A percentile compares a stretch with the other conserved stretches of the same genome.
These are phyloP conservation scores for Solenopsis fugax DNA, from an alignment of 1,140 invertebrate species.

Conservation along the genomic window DNA sequence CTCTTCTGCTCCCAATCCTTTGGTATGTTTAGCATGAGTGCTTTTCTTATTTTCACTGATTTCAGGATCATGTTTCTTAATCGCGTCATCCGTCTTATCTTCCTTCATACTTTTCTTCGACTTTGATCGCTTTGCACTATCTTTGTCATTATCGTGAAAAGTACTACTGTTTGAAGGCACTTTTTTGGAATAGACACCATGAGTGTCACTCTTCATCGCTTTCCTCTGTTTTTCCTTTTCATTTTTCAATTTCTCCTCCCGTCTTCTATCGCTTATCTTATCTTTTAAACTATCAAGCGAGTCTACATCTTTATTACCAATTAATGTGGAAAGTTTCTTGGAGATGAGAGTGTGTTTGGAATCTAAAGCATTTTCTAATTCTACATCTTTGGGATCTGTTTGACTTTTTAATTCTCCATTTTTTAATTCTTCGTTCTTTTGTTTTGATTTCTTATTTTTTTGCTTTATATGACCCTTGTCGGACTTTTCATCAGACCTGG, in stretches of 20 bases:
- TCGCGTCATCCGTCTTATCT: conserved; percentile 73
- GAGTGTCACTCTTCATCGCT: conserved; percentile 73
- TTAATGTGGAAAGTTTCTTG: conserved; percentile 78
- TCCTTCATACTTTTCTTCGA: conserved; percentile 79
- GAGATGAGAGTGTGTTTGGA: conserved; percentile 71
- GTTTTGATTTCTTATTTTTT: conserved; percentile 79
- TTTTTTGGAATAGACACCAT: conserved; percentile 83
- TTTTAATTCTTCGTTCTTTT: conserved; percentile 78
- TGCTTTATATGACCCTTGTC: conserved; percentile 79
- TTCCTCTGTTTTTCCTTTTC: conserved; percentile 87
- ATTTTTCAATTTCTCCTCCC: conserved; percentile 90
- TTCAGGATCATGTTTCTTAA: conserved; percentile 76
- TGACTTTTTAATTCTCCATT: conserved; percentile 81
- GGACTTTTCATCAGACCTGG: conserved; percentile 78
- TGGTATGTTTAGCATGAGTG: conserved; percentile 80
- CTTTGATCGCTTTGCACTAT: conserved; percentile 80
- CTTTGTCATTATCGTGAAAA: conserved; percentile 81
- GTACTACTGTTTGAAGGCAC: conserved; percentile 86
- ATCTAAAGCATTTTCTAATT: conserved; percentile 66
- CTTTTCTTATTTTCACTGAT: conserved; percentile 81
- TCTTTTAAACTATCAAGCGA: conserved; percentile 86
- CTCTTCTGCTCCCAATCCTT: conserved; percentile 79
- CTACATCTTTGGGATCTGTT: conserved; percentile 68
- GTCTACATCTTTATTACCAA: conserved; percentile 83
- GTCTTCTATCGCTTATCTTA: conserved; percentile 89